Evolutionary conservation across 2,888 invertebrate genomes (phyloP).

Genomic region (Helobdella robusta): DNA sequence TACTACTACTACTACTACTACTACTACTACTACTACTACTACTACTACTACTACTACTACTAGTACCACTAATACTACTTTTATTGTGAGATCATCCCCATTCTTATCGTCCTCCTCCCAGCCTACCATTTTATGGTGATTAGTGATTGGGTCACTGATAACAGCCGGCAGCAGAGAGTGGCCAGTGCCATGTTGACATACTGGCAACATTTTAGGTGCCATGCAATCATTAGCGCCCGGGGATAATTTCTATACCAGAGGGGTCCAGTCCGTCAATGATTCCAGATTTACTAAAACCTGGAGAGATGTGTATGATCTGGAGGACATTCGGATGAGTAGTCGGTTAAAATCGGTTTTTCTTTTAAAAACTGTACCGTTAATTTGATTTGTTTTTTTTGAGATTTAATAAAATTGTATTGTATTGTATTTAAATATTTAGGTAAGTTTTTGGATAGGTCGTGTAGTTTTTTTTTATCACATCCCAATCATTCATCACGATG

Average conservation of each 20-base stretch:
- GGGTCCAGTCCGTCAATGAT: constrained; percentile 23
- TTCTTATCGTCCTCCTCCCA: too few relatives aligned
- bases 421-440: too few relatives aligned
- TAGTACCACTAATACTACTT: background rate
- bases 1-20: constrained; percentile 4
- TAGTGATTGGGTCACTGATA: constrained; percentile 24
- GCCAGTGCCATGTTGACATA: constrained; percentile 25
- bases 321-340: too few relatives aligned
- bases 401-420: too few relatives aligned
- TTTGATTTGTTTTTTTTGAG: too few relatives aligned
- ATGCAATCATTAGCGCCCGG: constrained; percentile 25
- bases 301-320: constrained; percentile 22
- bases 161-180: constrained; percentile 5
- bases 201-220: constrained; percentile 7
- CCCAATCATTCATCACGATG: too few relatives aligned
- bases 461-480: too few relatives aligned
- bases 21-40: constrained; percentile 3
- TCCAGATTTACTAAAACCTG: constrained; percentile 21
- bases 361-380: too few relatives aligned
- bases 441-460: too few relatives aligned
- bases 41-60: background rate
- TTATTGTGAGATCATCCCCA: too few relatives aligned
- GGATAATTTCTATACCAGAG: constrained; percentile 31
- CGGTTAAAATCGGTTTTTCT: too few relatives aligned
- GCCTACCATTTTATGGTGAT: constrained; percentile 21